A percentile compares a stretch with the other conserved stretches of the same genome.
Conservation (phyloP, 2,888 invertebrate species). For the Nebria salina region DNA sequence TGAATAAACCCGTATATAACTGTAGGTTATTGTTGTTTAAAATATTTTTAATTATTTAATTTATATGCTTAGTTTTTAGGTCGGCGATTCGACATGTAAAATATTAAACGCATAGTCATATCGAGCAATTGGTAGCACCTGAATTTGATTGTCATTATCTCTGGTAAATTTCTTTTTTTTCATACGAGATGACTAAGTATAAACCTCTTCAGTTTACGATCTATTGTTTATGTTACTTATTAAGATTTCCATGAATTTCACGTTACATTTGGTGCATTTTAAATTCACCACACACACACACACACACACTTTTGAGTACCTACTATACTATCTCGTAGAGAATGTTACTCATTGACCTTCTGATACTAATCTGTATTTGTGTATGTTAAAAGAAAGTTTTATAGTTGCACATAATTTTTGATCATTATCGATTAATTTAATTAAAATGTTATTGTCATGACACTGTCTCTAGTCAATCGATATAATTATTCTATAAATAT, state of each 20-base stretch:
- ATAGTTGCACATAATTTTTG: background rate
- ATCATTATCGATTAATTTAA: background rate
- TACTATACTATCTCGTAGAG: background rate
- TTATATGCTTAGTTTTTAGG: constrained; percentile 46
- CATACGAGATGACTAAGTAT: constrained; percentile 29
- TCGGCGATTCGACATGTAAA: background rate
- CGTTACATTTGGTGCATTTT: constrained; percentile 10
- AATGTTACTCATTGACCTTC: constrained; percentile 14
- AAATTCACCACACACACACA: constrained; percentile 13
- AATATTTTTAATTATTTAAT: constrained; percentile 46
- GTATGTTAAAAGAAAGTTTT: constrained; percentile 13
- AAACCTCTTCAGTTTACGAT: constrained; percentile 17
- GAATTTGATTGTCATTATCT: constrained; percentile 18
- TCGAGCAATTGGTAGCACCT: constrained; percentile 33
- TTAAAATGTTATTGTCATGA: background rate
- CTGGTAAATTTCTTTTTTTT: background rate
- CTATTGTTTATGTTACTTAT: constrained; percentile 24
- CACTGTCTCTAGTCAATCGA: background rate
- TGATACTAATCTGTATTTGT: constrained; percentile 6
- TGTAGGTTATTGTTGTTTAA: background rate
- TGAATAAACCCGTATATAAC: background rate
- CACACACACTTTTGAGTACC: background rate
- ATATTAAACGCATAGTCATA: constrained; percentile 40
- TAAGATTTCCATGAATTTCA: constrained; percentile 10
- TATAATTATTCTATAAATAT: background rate